Base-by-base conservation (phyloP, 2,888 invertebrate species). In the Pseudococcus longispinus region DNA sequence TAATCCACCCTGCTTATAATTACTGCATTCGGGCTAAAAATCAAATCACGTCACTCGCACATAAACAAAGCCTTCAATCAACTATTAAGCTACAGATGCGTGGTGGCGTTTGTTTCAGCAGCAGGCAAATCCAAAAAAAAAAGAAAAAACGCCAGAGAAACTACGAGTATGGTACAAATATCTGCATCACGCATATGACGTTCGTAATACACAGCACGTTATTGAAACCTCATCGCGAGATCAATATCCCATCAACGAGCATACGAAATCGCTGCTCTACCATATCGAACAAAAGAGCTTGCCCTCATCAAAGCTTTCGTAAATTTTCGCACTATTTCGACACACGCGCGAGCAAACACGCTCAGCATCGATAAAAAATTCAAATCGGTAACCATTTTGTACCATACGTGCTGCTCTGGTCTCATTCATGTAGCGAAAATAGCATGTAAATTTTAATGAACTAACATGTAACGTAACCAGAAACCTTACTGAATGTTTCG, bases 251-350 rank as follows among this genome's bases (percentile, higher is more conserved):
- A 37, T 37, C 37, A 37, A 4, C 37, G 42, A 80, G 42, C 37
- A 80, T 77, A 32, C 51, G 51, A 32, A 80, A 42, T 80, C 37
- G 13, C 77, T 9, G 9, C 9, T n/a, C 32, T 13, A 74, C 20
- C 60, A 60, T n/a, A n/a, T 60, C 23, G 74, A 80, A 80, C 77
- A 80, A 80, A 80, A 80, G 77, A 26, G 9, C 42, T 74, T 20
- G 32, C 77, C 77, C 32, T 80, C 60, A 20, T 60, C 60, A 60
- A 55, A 60, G 37, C 77, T 42, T 80, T 80, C 42, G 77, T 80
- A 80, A 80, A 80, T 80, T 80, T 80, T 80, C 77, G 77, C 77
- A 80, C 77, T n/a, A 42, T 80, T 80, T 80, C 77, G 29, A 70
- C 70, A 13, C 15, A 70, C 6, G 6, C 6, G 29, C 26, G 20